Evolutionary conservation across 2,888 invertebrate species (phyloP).

Genomic region (Erebia epiphron): DNA sequence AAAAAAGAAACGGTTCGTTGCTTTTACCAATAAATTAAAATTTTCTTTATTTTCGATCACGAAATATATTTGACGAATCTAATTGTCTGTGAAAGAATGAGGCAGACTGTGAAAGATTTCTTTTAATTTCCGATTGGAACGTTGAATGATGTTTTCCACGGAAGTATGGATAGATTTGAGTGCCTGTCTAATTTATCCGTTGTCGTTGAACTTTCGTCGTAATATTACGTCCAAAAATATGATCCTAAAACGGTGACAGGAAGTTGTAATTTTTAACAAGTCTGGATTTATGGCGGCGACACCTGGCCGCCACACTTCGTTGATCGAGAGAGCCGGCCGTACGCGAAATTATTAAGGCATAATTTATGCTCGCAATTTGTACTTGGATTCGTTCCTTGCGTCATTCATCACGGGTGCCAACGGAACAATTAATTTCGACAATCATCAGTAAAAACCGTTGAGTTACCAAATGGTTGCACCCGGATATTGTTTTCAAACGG

Average conservation of each 20-base stretch:
- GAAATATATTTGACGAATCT: constrained; percentile 56
- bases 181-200: background rate
- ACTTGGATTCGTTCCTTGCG: constrained; percentile 78
- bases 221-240: constrained; percentile 31
- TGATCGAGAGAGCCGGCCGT: constrained; percentile 59
- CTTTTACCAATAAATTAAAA: constrained; percentile 81
- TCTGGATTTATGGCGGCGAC: constrained; percentile 68
- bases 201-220: background rate
- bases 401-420: constrained; percentile 73
- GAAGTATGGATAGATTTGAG: background rate
- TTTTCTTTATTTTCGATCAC: constrained; percentile 74
- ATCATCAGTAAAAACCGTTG: constrained; percentile 66
- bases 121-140: constrained; percentile 10
- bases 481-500: constrained; percentile 38
- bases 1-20: constrained; percentile 82
- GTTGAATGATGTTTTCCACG: background rate
- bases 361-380: constrained; percentile 82
- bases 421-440: constrained; percentile 70
- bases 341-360: constrained; percentile 79
- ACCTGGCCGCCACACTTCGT: constrained; percentile 59
- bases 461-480: constrained; percentile 49
- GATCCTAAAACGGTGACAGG: constrained; percentile 43
- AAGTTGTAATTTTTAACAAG: constrained; percentile 65
- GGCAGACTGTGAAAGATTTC: constrained; percentile 13
- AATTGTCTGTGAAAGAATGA: constrained; percentile 34